Percentiles rank a stretch among this genome's conserved stretches.
These are phyloP conservation scores for Botia almorhae DNA, from an alignment of 2,797 vertebrate species.

Conservation along the genomic window DNA sequence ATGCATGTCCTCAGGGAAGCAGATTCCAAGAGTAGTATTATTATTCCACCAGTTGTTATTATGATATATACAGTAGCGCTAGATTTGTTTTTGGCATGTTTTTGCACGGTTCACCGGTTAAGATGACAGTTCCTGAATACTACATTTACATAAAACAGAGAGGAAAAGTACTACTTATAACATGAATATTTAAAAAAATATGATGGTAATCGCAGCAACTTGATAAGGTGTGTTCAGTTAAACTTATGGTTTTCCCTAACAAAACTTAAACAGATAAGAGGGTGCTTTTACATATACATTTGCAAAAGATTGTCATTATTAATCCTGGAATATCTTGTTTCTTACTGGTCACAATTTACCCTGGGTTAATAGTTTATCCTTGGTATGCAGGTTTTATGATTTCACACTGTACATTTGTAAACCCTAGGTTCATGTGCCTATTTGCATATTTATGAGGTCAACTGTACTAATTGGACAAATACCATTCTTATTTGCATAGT, in stretches of 20 bases:
- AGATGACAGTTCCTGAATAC: neutral
- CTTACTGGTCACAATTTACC: neutral
- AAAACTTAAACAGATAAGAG: conserved; percentile 16
- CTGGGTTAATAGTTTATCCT: neutral
- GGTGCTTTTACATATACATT: neutral
- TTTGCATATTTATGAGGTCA: conserved; percentile 18
- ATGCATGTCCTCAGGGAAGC: conserved; percentile 39
- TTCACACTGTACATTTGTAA: neutral
- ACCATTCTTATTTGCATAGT: neutral
- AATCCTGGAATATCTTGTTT: neutral
- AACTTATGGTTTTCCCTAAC: conserved; percentile 8
- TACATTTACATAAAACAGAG: conserved; percentile 6
- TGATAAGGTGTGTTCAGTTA: conserved; percentile 23
- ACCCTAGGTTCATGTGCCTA: neutral
- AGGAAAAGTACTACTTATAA: neutral
- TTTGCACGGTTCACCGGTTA: conserved; percentile 21
- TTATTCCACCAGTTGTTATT: conserved; percentile 49
- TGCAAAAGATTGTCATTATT: neutral
- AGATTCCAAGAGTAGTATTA: conserved; percentile 37
- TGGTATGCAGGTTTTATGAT: neutral
- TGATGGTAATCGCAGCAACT: conserved; percentile 15
- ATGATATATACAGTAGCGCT: conserved; percentile 29
- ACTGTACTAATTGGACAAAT: neutral
- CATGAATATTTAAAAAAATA: conserved; percentile 1
- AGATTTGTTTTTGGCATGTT: conserved; percentile 41